These are phyloP conservation scores for Pammene fasciana DNA, from an alignment of 2,888 invertebrate species.

Conservation along the genomic window DNA sequence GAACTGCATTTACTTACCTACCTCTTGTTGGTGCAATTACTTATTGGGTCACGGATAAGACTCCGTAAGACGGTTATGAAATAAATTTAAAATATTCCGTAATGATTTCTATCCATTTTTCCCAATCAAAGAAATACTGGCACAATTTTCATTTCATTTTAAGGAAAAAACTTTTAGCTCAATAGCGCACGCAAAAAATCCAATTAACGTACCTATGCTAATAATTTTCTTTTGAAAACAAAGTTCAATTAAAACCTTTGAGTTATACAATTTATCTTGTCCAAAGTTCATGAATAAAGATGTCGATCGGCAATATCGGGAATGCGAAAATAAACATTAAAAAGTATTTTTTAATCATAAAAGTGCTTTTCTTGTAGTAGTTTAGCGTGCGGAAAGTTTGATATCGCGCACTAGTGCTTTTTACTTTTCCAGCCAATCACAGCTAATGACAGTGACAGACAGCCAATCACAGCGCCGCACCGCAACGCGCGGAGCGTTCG, in stretches of 20 bases:
- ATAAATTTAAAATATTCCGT: not conserved
- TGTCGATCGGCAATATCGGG: constrained; percentile 30
- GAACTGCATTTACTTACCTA: too few relatives aligned
- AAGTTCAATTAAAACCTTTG: constrained; percentile 35
- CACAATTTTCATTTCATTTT: constrained; percentile 8
- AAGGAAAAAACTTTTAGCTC: constrained; percentile 9
- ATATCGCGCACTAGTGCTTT: too few relatives aligned
- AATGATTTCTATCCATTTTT: not conserved
- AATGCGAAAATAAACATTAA: constrained; percentile 14
- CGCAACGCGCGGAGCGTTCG: too few relatives aligned
- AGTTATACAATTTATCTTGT: constrained; percentile 41
- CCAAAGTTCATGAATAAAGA: constrained; percentile 41
- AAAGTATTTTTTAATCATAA: too few relatives aligned
- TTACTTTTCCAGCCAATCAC: too few relatives aligned
- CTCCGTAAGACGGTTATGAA: not conserved
- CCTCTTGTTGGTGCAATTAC: too few relatives aligned
- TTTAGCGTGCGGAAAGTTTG: too few relatives aligned
- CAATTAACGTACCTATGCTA: constrained; percentile 40
- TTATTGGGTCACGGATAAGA: not conserved
- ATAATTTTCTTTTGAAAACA: constrained; percentile 35
- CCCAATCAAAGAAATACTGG: not conserved
- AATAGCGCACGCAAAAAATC: constrained; percentile 19
- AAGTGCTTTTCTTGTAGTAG: too few relatives aligned
- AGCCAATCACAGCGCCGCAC: too few relatives aligned
- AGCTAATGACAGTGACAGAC: too few relatives aligned